Base-by-base conservation (phyloP, 2,113 vertebrate genomes). In the Echinops telfairi region DNA sequence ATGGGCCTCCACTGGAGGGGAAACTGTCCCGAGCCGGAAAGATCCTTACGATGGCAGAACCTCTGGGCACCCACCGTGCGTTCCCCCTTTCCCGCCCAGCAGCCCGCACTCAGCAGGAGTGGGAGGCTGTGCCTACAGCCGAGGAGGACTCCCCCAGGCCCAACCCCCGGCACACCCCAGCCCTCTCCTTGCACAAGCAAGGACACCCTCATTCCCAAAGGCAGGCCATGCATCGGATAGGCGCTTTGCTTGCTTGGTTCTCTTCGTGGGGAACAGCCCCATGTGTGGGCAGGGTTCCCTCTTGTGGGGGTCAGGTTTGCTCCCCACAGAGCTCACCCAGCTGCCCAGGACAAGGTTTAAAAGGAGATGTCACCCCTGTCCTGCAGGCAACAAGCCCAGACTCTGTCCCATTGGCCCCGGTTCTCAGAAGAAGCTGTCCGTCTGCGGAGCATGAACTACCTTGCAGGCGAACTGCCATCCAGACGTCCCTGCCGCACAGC, bases 141-240 rank as follows among this genome's bases (percentile, higher is more conserved):
- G 23, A 79, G 10, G 40, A 40, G 40, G 40, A 40, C 40, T 40
- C 40, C 40, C 40, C 40, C 3, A 7, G 4, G 38, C 68, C 5
- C 22, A 2, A 40, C 15, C 5, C 36, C 66, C 62, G 29, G 10
- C 0, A 1, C 1, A 1, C 22, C 1, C 23, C 0, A 1, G 38
- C 23, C 86, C 40, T 77, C 25, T 68, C 40, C 83, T 76, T 22
- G n/a, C 25, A 73, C 23, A 38, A 77, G 73, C 29, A 20, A 60
- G 70, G 20, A 68, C 4, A 20, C 0, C 0, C 6, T 62, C 7
- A 58, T 3, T 3, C 12, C 68, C 70, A 0, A 75, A 62, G 25
- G 12, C 22, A 14, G 53, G 14, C 23, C 33, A 25, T 73, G 29
- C 71, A 15, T n/a, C 31, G 40, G 62, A 43, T 89, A 27, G 23